Evolutionary conservation across 2,888 invertebrate species (phyloP), one percentile per base, ranked within the genome.

Genomic region (Erebia aethiops): DNA sequence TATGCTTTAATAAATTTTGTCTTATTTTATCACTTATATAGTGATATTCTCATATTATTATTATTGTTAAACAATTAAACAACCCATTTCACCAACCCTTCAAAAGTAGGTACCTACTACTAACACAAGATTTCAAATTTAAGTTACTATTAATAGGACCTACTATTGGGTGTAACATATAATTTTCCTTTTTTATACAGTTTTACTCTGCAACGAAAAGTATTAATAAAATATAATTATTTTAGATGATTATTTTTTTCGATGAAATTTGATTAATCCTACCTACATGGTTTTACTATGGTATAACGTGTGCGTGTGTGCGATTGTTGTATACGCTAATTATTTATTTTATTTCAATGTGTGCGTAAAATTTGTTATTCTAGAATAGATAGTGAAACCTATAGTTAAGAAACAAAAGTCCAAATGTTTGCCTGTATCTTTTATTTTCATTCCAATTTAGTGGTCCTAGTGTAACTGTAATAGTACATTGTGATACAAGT

Each of bases 261-360:
- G 35, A 46, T 46, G 1, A 46, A 2, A 46, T 46, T 46, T 46
- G 2, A 46, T 46, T 51, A 63, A 56, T 66, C 49, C 14, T 67
- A 61, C 57, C 52, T 7, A 10, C 56, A 60, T 16, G 18, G 10
- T 11, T 2, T 7, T 62, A 5, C 49, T 21, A 14, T 21, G 10
- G 60, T 60, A 18, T 62, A 35, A 35, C 7, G 35, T 35, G 35
- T 35, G 35, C 35, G 49, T 49, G 49, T 61, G 49, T 21, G 21
- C 8, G 49, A 9, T 49, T 10, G 9, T 63, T 49, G 3, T 26
- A 61, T 35, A 63, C 21, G 61, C 46, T 61, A 61, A 61, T 61
- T 35, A 7, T 35, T 35, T 7, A 35, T 7, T 35, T 21, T n/a
- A 26, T 51, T 64, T 16, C 9, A 10, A 16, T 64, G 52, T 49